Base-by-base conservation (phyloP, 2,113 vertebrate genomes). In the Trematocara macrostoma region DNA sequence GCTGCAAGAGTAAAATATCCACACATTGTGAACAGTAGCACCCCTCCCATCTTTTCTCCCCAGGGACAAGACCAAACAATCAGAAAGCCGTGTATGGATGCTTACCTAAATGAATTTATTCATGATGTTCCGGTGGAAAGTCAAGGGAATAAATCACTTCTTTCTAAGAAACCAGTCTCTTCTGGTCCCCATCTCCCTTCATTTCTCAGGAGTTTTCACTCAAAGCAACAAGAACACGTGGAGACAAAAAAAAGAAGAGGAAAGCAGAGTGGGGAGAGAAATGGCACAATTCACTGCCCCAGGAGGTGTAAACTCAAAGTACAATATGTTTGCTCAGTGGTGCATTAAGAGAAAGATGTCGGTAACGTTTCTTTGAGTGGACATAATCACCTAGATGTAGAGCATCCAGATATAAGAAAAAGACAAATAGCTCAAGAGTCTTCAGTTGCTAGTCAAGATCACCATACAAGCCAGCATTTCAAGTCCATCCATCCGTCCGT, bases 81-180 rank as follows among this genome's bases (percentile, higher is more conserved):
- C 78, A 83, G 49, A 89, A 51, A 84, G 76, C 81, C 61, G 56
- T 74, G 82, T 86, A 34, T 64, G 74, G 87, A 71, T 83, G 40
- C 87, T 92, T 88, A 87, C 80, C 88, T 86, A 80, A 81, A 78
- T 67, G 81, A 87, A 95, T 93, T 90, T 95, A 95, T 95, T 94
- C 93, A 95, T 91, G 87, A 91, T 35, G 15, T 81, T 91, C 86
- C 0, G 16, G 52, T 91, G 91, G 78, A 94, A 92, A 89, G 89
- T 79, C 69, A 34, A 55, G 56, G 55, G 80, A 94, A 95, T 94
- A 92, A 94, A 95, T 95, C 85, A 92, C 55, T 40, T 83, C 53
- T 88, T 79, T 85, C 76, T 69, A 79, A 81, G 87, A 71, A 88
- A 80, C 49, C 79, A 61, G 81, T 84, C 81, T 78, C 80, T 45